Evolutionary conservation across 2,113 vertebrate species (phyloP).

Genomic region (Paralichthys olivaceus): DNA sequence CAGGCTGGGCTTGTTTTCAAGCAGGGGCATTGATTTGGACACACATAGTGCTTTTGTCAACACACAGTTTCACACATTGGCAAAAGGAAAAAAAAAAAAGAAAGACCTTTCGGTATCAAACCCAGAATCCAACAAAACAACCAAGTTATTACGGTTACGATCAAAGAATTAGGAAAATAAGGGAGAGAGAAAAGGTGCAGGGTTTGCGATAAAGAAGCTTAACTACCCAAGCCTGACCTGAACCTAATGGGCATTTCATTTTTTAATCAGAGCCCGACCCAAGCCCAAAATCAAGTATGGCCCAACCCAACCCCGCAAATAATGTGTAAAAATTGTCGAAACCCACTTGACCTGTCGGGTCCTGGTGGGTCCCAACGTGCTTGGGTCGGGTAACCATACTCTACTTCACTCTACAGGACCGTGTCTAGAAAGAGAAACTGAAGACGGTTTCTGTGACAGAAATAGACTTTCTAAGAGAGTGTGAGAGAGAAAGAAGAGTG

Average conservation of each 20-base stretch:
- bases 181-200: background rate
- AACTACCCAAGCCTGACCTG: background rate
- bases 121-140: too few relatives aligned
- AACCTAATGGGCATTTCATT: background rate
- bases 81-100: background rate
- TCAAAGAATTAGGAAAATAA: background rate
- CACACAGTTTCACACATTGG: background rate
- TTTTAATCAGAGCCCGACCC: background rate
- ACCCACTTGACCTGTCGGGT: background rate
- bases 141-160: background rate
- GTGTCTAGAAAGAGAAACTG: slow-evolving; percentile 53
- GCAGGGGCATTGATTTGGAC: slow-evolving; percentile 34
- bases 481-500: slow-evolving; percentile 1
- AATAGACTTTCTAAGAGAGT: slow-evolving; percentile 28
- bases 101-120: background rate
- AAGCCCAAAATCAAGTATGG: background rate
- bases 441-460: slow-evolving; percentile 28
- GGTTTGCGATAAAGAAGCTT: background rate
- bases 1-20: slow-evolving; percentile 27
- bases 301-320: too few relatives aligned
- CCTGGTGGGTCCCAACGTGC: background rate
- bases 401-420: slow-evolving; percentile 22
- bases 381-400: too few relatives aligned
- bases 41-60: slow-evolving; percentile 2
- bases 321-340: background rate